Conservation (phyloP, 2,888 invertebrate species). For the Thysanoteuthis rhombus region DNA sequence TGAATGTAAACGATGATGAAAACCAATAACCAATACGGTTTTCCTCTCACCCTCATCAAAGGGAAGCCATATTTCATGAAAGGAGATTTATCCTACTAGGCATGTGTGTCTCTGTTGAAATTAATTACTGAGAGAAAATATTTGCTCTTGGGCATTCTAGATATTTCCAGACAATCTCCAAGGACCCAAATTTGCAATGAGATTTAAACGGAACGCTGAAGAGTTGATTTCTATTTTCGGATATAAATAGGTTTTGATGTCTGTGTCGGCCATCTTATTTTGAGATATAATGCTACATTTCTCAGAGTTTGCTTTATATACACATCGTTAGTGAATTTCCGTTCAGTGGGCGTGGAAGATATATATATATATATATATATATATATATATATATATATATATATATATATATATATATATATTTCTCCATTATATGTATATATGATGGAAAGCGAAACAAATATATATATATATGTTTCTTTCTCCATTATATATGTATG, state of each 20-base stretch:
- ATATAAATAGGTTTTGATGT: neutral
- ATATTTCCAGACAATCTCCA: neutral
- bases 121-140: slow-evolving; percentile 12
- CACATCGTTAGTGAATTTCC: neutral
- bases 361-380: too few relatives aligned
- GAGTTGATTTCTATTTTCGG: neutral
- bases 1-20: neutral
- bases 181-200: neutral
- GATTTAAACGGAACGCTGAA: neutral
- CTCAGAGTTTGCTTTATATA: neutral
- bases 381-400: too few relatives aligned
- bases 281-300: neutral
- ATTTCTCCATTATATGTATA: too few relatives aligned
- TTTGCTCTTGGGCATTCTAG: neutral
- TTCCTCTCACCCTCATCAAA: neutral
- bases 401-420: too few relatives aligned
- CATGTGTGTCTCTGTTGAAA: neutral
- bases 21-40: neutral
- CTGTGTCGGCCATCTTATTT: neutral
- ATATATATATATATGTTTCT: too few relatives aligned
- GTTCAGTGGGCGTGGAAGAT: too few relatives aligned
- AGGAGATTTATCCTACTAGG: neutral
- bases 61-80: neutral
- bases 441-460: too few relatives aligned
- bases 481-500: too few relatives aligned